Evolutionary conservation across 2,888 invertebrate species (phyloP), one percentile per base, ranked within the genome.

Genomic region (Baccha elongata): DNA sequence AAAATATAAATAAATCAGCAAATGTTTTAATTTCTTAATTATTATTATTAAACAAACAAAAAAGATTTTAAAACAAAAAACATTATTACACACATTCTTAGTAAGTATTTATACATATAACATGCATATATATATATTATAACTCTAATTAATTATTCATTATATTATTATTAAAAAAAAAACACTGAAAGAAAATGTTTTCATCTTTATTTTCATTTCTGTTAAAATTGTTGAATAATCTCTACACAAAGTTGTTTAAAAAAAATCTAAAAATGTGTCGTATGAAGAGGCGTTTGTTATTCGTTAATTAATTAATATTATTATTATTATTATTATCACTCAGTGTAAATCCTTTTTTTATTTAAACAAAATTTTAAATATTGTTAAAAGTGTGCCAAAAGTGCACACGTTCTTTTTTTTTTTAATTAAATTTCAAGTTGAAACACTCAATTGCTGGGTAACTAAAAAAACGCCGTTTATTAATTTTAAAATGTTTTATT

Each of bases 31-130:
- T 78, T 74, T 60, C 60, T 84, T 65, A 60, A 64, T 68, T 79
- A 79, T 67, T 52, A 44, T 60, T 62, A 60, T 72, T 15, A 2
- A 58, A 15, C 1, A 58, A 15, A 11, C 15, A 58, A 40, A n/a
- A n/a, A n/a, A n/a, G n/a, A n/a, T n/a, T n/a, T n/a, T n/a, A n/a
- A n/a, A n/a, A n/a, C n/a, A 40, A 26, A 48, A 44, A 62, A 65
- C 71, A 76, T 76, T 65, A 84, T 81, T 84, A 84, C 62, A 84
- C 83, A 83, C 83, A 83, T 83, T 78, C 78, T 78, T 72, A 64
- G 35, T 78, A 78, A 78, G 78, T 72, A 72, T 78, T 72, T 72
- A 83, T 72, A 72, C 78, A 78, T 83, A 78, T 76, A 83, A 67
- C 52, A 68, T 76, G 76, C 71, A 81, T 81, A 78, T 72, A 79